Conservation (phyloP, 2,113 vertebrate genomes). For the Siniperca chuatsi region DNA sequence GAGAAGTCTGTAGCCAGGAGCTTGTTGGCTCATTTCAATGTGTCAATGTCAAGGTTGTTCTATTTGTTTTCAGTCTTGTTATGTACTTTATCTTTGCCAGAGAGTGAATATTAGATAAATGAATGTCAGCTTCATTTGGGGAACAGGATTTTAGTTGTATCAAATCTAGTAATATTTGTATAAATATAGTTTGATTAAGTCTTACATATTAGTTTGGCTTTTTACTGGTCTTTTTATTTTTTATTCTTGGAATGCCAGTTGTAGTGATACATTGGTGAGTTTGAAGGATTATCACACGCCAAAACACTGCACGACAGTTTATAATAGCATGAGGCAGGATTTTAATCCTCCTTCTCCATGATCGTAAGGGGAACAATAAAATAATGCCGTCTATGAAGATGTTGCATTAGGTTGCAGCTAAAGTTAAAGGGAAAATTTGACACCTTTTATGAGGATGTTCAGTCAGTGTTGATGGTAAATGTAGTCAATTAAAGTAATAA, state of each 20-base stretch:
- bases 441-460: no score
- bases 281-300: background rate
- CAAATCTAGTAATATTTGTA: background rate
- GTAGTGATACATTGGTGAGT: no score
- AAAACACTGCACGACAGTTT: background rate
- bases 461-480: no score
- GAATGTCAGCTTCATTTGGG: background rate
- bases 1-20: constrained; percentile 34
- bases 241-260: no score
- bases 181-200: background rate
- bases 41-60: constrained; percentile 31
- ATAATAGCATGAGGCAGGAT: background rate
- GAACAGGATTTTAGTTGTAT: background rate
- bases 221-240: no score
- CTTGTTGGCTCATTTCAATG: constrained; percentile 30
- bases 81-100: background rate
- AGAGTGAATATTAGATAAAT: background rate
- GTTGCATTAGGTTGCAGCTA: no score
- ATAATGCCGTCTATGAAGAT: background rate
- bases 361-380: background rate
- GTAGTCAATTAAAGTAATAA: no score
- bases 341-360: no score
- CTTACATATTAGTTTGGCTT: no score
- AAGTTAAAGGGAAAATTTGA: background rate
- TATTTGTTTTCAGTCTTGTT: constrained; percentile 30